These are phyloP conservation scores for Oasisia sp. DNA, from an alignment of 2,888 invertebrate species.

Conservation along the genomic window DNA sequence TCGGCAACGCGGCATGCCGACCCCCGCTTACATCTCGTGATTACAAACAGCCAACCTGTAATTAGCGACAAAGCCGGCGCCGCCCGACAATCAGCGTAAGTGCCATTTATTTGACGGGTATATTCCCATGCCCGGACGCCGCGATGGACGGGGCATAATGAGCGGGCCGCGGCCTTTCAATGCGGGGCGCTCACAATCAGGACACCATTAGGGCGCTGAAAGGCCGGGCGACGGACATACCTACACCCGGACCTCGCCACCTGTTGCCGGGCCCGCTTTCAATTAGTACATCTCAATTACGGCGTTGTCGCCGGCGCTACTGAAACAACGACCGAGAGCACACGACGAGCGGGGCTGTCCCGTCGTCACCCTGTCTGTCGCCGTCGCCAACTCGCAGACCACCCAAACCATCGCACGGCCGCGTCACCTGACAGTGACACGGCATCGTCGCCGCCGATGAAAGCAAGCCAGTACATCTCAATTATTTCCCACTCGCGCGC, in stretches of 20 bases:
- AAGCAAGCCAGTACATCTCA: conserved; percentile 10
- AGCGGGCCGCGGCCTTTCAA: background rate
- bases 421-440: background rate
- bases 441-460: background rate
- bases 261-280: background rate
- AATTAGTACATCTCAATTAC: conserved; percentile 12
- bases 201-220: background rate
- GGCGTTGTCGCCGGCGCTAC: background rate
- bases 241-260: background rate
- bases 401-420: background rate
- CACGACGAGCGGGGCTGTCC: background rate
- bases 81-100: conserved; percentile 1
- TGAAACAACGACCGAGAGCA: background rate
- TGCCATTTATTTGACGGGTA: conserved; percentile 17
- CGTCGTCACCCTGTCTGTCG: background rate
- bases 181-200: background rate
- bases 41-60: conserved; percentile 17
- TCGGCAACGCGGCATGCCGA: background rate
- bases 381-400: background rate
- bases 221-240: background rate
- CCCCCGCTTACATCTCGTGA: conserved; percentile 10
- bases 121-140: background rate
- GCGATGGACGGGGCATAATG: background rate
- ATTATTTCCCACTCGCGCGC: background rate
- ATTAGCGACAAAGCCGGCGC: conserved; percentile 4